Percentiles rank a stretch among this genome's conserved stretches.
Conservation (phyloP, 1,140 invertebrate genomes). For the Zaprionus nigranus region DNA sequence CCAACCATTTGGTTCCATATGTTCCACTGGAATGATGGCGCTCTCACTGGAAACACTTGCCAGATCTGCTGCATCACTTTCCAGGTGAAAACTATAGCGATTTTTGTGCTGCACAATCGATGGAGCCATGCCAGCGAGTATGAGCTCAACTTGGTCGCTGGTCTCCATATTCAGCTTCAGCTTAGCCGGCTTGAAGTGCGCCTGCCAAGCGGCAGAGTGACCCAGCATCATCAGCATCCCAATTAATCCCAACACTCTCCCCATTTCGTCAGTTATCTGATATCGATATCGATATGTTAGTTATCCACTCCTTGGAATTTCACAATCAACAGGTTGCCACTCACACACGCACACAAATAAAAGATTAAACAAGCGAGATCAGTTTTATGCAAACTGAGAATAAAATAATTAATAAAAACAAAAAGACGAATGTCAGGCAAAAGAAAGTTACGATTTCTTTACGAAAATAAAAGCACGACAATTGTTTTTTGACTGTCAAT, state of each 20-base stretch:
- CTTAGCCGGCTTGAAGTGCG: constrained; percentile 48
- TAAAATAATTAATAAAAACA: not conserved
- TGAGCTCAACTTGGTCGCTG: constrained; percentile 34
- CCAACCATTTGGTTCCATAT: constrained; percentile 48
- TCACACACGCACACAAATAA: not conserved
- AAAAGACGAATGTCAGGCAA: not conserved
- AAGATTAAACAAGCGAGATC: not conserved
- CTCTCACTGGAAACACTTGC: constrained; percentile 55
- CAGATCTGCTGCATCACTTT: constrained; percentile 42
- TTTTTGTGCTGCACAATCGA: constrained; percentile 24
- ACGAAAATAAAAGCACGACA: not conserved
- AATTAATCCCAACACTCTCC: not conserved
- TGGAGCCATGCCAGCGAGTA: constrained; percentile 22
- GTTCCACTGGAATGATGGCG: constrained; percentile 40
- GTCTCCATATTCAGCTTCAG: constrained; percentile 48
- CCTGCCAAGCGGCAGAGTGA: constrained; percentile 42
- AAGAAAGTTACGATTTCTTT: not conserved
- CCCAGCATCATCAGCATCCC: constrained; percentile 25
- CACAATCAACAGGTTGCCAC: not conserved
- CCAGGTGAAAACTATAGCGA: constrained; percentile 59
- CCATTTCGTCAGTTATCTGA: not conserved
- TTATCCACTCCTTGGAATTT: not conserved
- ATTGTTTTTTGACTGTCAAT: not conserved
- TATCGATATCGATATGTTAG: not conserved
- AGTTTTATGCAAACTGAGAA: not conserved